Base-by-base conservation (phyloP, 2,888 invertebrate species). In the Drosophila histrio region DNA sequence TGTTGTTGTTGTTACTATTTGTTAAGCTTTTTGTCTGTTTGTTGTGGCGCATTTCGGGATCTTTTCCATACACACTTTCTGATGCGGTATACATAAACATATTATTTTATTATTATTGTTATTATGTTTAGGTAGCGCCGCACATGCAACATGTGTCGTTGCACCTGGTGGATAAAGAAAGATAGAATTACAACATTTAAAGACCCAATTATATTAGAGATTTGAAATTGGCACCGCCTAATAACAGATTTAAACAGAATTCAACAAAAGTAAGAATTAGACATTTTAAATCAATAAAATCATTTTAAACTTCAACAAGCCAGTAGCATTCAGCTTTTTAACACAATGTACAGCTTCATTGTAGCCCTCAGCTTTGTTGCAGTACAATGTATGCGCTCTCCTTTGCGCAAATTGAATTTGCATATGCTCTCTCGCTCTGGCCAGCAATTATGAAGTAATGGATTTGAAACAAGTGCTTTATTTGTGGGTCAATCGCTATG, bases 51-150 rank as follows among this genome's bases (percentile, higher is more conserved):
- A 72, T 73, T 38, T 72, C 60, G 30, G 56, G 60, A 38, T 57
- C 54, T 54, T 66, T 72, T 34, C 56, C 67, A 72, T 72, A 72
- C 9, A 65, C 56, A n/a, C n/a, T n/a, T 15, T 72, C 72, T n/a
- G 73, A 77, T 24, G 44, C 39, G 57, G 43, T 72, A 41, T 66
- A 67, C 57, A 66, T 54, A 50, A 77, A 73, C 73, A 73, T 77
- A 72, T 22, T 69, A 43, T 49, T 57, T n/a, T 32, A 32, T 13
- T 13, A 32, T 13, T 76, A 71, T 24, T 68, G 30, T 38, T 54
- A 17, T 46, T 56, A 53, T 53, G 57, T 44, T 58, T 38, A 50
- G 22, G 26, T 39, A 21, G 15, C 8, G 26, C 5, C 26, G 50
- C 54, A 11, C 28, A 70, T 54, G 62, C 49, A 62, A 62, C 54